phyloP scores from a whole-genome alignment of 2,113 vertebrate species.

The Isurus oxyrinchus region DNA sequence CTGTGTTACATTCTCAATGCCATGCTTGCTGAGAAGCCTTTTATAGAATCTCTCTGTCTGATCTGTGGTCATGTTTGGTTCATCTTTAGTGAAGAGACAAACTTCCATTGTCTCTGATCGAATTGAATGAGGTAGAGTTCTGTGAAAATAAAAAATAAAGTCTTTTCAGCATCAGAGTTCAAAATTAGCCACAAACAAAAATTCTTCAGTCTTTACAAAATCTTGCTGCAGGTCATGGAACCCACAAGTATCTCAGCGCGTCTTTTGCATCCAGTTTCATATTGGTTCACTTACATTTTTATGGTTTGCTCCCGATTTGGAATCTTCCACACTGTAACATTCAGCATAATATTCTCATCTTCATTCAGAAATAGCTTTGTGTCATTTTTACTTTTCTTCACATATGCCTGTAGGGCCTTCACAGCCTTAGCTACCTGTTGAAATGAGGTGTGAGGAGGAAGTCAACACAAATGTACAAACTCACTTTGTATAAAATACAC shows the following conservation, averaged over 20 bases:
- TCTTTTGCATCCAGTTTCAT: neutral
- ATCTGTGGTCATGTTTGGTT: constrained; percentile 70
- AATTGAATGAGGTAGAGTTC: constrained; percentile 70
- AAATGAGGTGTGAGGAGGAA: neutral
- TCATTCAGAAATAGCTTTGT: constrained; percentile 60
- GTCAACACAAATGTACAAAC: neutral
- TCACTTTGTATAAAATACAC: neutral
- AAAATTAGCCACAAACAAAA: fast-evolving
- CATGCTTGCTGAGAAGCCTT: constrained; percentile 65
- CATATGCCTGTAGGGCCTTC: constrained; percentile 63
- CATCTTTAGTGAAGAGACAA: constrained; percentile 86
- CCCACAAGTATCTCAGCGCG: neutral
- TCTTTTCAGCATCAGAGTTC: neutral
- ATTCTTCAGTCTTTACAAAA: neutral
- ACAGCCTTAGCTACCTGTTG: constrained; percentile 75
- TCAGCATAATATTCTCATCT: constrained; percentile 60
- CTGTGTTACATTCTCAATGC: constrained; percentile 65
- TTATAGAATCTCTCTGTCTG: constrained; percentile 78
- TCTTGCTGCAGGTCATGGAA: neutral
- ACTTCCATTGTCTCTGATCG: constrained; percentile 65
- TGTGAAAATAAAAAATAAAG: constrained; percentile 41
- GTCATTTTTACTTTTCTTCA: constrained; percentile 51
- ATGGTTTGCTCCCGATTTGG: constrained; percentile 60
- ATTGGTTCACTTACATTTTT: constrained; percentile 65
- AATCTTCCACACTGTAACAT: constrained; percentile 80